A percentile compares a stretch with the other conserved stretches of the same genome.
These are phyloP conservation scores for Apteryx mantelli DNA, from an alignment of 2,113 vertebrate species.

Conservation along the genomic window DNA sequence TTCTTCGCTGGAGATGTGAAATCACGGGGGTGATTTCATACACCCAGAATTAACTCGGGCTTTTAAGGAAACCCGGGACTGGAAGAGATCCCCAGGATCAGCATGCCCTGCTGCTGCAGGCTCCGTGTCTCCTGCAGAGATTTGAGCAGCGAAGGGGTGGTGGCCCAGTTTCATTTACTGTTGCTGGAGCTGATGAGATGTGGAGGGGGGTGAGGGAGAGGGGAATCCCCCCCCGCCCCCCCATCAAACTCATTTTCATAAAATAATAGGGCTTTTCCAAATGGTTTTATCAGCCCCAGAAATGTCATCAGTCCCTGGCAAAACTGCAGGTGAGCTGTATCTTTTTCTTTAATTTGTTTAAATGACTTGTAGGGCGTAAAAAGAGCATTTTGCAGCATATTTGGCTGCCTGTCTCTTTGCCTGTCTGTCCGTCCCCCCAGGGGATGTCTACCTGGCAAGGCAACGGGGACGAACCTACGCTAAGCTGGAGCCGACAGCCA, in stretches of 20 bases:
- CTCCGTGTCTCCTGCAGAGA: not conserved
- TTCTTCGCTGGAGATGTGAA: not conserved
- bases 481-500: not conserved
- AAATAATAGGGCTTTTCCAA: not conserved
- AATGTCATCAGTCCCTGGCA: not conserved
- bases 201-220: not conserved
- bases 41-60: not conserved
- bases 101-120: not conserved
- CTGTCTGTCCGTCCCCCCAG: rapidly evolving
- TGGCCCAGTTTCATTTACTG: not conserved
- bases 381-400: not conserved
- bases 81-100: not conserved
- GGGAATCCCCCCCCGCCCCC: not conserved
- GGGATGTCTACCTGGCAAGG: not conserved
- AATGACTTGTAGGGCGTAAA: not conserved
- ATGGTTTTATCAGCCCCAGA: not conserved
- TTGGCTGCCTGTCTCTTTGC: not conserved
- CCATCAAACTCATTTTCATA: not conserved
- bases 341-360: not conserved
- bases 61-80: not conserved
- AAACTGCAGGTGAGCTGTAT: not conserved
- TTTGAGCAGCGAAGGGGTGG: not conserved
- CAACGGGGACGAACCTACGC: not conserved
- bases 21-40: conserved; percentile 11
- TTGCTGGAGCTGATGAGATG: not conserved